Base-by-base conservation (phyloP, 2,797 vertebrate genomes). In the Manis javanica region DNA sequence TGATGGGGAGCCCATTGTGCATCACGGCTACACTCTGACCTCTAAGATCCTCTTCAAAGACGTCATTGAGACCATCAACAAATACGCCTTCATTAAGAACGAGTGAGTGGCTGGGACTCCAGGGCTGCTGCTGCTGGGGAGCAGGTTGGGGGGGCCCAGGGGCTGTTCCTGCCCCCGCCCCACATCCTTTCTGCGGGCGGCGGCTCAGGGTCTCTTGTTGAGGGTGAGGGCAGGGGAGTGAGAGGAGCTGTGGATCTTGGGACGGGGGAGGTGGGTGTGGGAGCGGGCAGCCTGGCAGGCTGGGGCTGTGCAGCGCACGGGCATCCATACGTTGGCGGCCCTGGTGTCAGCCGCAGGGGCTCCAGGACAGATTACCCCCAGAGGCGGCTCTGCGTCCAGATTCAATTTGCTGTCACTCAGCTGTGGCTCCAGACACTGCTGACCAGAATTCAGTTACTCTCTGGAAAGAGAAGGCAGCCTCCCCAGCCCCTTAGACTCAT, bases 21-120 rank as follows among this genome's bases (percentile, higher is more conserved):
- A 99, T 98, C 99, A 99, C 0, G 99, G 99, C 92, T 99, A 99
- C 98, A 99, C 99, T 0, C 98, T 99, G 96, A 99, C 99, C 92
- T 99, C 99, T 97, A 99, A 99, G 98, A 99, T 99, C 98, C 99
- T 99, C 95, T 99, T 99, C 98, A 99, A 98, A 98, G 99, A 99
- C 0, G 99, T 99, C 92, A 99, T 99, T 2, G 99, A 99, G 98
- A 99, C 99, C 84, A 99, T 99, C 99, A 99, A 99, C 99, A 99
- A 99, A 98, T 99, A 99, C 0, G 99, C 99, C 97, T 99, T 99
- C 94, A 95, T 99, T 98, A 99, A 99, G 97, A 99, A 99, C 5
- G 99, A 99, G 99, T 99, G 99, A 12, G 99, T 98, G 97, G 57
- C 37, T 0, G 2, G 37, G 64, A 3, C 31, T 4, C 0, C 18